Evolutionary conservation across 2,797 vertebrate species (phyloP).

Genomic region (Spondyliosoma cantharus): DNA sequence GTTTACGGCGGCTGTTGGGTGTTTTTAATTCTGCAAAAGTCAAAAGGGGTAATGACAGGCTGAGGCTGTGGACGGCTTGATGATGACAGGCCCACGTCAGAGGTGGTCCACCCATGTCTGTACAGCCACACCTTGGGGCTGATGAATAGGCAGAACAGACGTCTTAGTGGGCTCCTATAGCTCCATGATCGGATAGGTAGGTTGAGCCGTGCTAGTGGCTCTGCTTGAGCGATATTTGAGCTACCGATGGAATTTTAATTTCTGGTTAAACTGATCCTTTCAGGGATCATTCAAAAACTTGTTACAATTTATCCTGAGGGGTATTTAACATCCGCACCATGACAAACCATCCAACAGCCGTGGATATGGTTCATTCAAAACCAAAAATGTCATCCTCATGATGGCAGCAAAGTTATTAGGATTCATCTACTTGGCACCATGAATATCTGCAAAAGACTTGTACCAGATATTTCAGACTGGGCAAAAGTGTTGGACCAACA

Average conservation of each 20-base stretch:
- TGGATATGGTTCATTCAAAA: not conserved
- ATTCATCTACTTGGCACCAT: not conserved
- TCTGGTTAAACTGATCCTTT: too few species aligned
- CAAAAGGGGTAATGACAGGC: slow-evolving; percentile 58
- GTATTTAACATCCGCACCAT: too few species aligned
- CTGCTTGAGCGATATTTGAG: not conserved
- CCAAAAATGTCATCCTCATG: not conserved
- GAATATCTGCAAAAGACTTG: not conserved
- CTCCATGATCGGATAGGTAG: not conserved
- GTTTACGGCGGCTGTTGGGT: slow-evolving; percentile 32
- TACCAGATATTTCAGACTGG: not conserved
- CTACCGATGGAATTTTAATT: not conserved
- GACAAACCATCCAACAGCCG: not conserved
- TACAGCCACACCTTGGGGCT: slow-evolving; percentile 45
- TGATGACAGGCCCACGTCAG: slow-evolving; percentile 39
- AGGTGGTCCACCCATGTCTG: slow-evolving; percentile 19
- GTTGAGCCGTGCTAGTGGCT: not conserved
- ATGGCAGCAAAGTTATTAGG: not conserved
- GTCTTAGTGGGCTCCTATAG: not conserved
- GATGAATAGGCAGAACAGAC: slow-evolving; percentile 20
- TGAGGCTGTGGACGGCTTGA: slow-evolving; percentile 25
- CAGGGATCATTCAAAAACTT: too few species aligned
- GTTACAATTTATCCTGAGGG: too few species aligned
- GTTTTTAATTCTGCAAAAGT: slow-evolving; percentile 28
- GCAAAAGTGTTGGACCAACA: too few species aligned